A percentile compares a stretch with the other conserved stretches of the same genome.
Conservation (phyloP, 1,140 invertebrate species). For the Brachionus plicatilis region DNA sequence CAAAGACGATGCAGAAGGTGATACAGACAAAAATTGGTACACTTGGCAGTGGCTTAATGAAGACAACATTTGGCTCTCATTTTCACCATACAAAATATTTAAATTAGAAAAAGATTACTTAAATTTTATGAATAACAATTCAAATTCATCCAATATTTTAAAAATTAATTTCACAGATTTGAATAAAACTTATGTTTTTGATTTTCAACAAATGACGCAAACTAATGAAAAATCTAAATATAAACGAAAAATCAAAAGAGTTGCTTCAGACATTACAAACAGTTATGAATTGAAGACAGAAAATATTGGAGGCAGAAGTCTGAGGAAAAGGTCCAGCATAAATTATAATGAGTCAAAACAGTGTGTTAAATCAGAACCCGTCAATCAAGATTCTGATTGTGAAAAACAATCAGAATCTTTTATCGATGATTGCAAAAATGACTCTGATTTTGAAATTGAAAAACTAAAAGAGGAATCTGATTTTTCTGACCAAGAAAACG, state of each 20-base stretch:
- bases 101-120: slow-evolving; percentile 6
- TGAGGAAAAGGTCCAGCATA: not conserved
- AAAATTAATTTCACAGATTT: not conserved
- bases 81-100: not conserved
- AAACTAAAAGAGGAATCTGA: not conserved
- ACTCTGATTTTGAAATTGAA: not conserved
- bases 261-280: not conserved
- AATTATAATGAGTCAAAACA: not conserved
- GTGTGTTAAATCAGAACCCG: not conserved
- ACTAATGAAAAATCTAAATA: not conserved
- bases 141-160: not conserved
- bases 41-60: slow-evolving; percentile 26
- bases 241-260: slow-evolving; percentile 7
- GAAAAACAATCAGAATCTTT: not conserved
- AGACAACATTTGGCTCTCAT: slow-evolving; percentile 5
- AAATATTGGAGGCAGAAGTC: not conserved
- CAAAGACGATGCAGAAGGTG: not conserved
- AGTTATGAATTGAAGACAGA: not conserved
- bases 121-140: not conserved
- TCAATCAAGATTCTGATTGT: not conserved
- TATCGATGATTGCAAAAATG: not conserved
- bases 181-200: not conserved
- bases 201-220: slow-evolving; percentile 18
- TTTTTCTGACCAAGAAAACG: not conserved
- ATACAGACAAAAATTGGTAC: slow-evolving; percentile 37